phyloP scores from a whole-genome alignment of 2,797 vertebrate genomes.

The Columba guinea region DNA sequence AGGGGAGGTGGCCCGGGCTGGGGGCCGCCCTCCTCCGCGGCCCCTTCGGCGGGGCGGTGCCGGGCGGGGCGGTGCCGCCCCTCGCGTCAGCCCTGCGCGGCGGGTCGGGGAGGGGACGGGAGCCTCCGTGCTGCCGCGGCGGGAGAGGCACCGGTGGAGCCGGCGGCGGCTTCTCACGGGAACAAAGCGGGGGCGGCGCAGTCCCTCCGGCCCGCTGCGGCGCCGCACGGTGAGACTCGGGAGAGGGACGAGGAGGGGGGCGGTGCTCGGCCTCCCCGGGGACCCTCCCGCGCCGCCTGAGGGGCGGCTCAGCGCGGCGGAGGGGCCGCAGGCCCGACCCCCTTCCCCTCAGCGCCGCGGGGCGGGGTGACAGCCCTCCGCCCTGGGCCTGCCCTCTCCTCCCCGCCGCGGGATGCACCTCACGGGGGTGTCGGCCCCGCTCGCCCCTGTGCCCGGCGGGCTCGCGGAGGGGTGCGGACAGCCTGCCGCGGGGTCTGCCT shows the following conservation, averaged over 20 bases:
- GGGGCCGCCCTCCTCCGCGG: neutral
- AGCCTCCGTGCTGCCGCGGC: constrained; percentile 3
- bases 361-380: neutral
- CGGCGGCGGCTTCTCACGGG: constrained; percentile 39
- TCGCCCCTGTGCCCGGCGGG: neutral
- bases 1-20: neutral
- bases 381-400: neutral
- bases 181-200: constrained; percentile 73
- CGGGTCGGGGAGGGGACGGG: neutral
- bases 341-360: neutral
- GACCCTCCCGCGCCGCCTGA: neutral
- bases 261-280: neutral
- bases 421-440: neutral
- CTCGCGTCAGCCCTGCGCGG: constrained; percentile 24
- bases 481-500: neutral
- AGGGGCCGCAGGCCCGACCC: neutral
- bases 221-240: constrained; percentile 24
- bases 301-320: neutral
- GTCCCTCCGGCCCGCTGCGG: neutral
- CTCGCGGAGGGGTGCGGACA: neutral
- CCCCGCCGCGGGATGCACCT: neutral
- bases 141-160: constrained; percentile 25
- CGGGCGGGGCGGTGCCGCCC: constrained; percentile 5
- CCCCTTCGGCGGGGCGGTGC: neutral
- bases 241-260: neutral